Evolutionary conservation across 1,140 invertebrate species (phyloP), one percentile per base, ranked within the genome.

Genomic region (Gonioctena quinquepunctata): DNA sequence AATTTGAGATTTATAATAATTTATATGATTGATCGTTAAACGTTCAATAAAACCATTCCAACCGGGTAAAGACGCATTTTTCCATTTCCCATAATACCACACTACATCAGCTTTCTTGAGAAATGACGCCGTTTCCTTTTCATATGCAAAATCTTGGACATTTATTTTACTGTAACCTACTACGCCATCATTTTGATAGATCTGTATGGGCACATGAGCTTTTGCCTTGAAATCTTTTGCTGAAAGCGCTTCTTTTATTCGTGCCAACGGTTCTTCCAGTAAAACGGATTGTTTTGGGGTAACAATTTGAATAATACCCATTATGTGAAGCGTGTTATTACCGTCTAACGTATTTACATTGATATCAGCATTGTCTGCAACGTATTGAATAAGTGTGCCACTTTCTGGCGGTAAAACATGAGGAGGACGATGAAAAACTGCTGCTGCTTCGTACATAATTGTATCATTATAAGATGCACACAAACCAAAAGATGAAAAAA

Each of bases 331-430:
- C 11, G 81, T 80, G 42, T 82, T 81, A 74, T 79, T 69, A 49
- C 80, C 81, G 70, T 84, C 82, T 18, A 84, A 63, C 2, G 80
- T 83, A 79, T 78, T 74, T 25, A 81, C 79, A 79, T 83, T 82
- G 66, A 81, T 79, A 74, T 82, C 81, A 69, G 78, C 80, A 80
- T 83, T 83, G 52, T 84, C 78, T 69, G 59, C 77, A 75, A 82
- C 79, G 54, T 81, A 81, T 76, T 84, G 83, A 75, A 80, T 69
- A 59, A 83, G 33, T 66, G 77, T 75, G 63, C 78, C 79, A 74
- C 13, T 77, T 76, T 82, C 77, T 77, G 81, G 74, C 77, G 72
- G 68, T 78, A 80, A 48, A 27, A 81, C 25, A 77, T 76, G 79
- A 77, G 77, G 79, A 27, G 64, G 79, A 73, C 59, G 74, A 76